Evolutionary conservation across 1,140 invertebrate species (phyloP), one percentile per base, ranked within the genome.

Genomic region (Brachystomella parvula): DNA sequence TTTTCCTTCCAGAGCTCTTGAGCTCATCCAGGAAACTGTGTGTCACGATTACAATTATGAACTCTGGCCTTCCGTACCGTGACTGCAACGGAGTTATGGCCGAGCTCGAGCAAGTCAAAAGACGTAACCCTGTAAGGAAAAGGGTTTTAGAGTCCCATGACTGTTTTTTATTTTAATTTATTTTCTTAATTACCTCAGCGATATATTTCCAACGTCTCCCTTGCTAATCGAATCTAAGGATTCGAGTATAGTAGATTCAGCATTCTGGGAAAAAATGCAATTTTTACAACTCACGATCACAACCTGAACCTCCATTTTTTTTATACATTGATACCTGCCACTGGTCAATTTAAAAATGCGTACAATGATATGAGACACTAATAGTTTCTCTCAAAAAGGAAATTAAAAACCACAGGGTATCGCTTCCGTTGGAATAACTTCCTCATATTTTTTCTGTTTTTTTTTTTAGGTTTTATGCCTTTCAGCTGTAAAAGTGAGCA

Each of bases 241-340:
- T 24, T 24, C 15, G 24, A 53, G 49, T 19, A 53, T 24, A 26
- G 24, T 26, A 6, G 15, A 19, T 26, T 15, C 15, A 19, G 49
- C 49, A 53, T 53, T 53, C 24, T 15, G 6, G 3, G 49, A 17
- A 24, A 53, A 53, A 53, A 53, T 53, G 49, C 49, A 53, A 53
- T 26, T 53, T 53, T 24, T 3, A 24, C 49, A 15, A 53, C 49
- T 53, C 6, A 53, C 49, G 24, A 9, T 53, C 12, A 26, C 49
- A 53, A 53, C 49, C 24, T 53, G 49, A 53, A 53, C 24, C 24
- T 53, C 49, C 49, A 53, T 53, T 26, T 53, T 44, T 44, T 44
- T 44, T 44, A n/a, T 44, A 44, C n/a, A n/a, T n/a, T n/a, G 9
- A 12, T 44, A 44, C 9, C n/a, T 12, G 9, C 9, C 39, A 44